Evolutionary conservation across 2,797 vertebrate species (phyloP).

Genomic region (Peromyscus aztecus): DNA sequence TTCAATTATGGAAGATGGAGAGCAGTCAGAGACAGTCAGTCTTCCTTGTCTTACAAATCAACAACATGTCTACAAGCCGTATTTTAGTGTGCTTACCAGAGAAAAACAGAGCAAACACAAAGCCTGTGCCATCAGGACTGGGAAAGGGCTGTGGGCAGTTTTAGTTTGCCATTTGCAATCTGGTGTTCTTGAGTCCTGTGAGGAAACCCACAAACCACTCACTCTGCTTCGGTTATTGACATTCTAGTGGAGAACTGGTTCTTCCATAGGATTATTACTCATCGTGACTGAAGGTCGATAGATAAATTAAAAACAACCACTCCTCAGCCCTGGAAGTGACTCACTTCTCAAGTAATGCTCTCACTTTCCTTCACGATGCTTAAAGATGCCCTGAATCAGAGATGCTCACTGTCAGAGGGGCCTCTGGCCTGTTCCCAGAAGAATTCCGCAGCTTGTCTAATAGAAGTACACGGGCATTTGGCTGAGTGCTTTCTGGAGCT

Average conservation of each 20-base stretch:
- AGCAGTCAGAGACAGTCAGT: constrained; percentile 22
- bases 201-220: constrained; percentile 43
- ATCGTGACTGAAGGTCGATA: constrained; percentile 77
- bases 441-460: constrained; percentile 72
- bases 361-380: constrained; percentile 23
- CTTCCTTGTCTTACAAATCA: constrained; percentile 59
- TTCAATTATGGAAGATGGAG: constrained; percentile 70
- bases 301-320: constrained; percentile 76
- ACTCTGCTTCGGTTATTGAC: constrained; percentile 61
- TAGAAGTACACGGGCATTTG: constrained; percentile 62
- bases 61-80: constrained; percentile 47
- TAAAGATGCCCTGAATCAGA: constrained; percentile 58
- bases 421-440: constrained; percentile 67
- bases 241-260: constrained; percentile 65
- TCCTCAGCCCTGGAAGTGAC: constrained; percentile 72
- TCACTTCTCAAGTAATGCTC: constrained; percentile 63
- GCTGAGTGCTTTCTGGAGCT: constrained; percentile 80
- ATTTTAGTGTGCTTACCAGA: constrained; percentile 14
- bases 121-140: neutral
- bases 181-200: neutral
- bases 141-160: neutral
- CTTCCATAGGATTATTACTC: constrained; percentile 73
- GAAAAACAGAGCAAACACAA: constrained; percentile 34
- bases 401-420: constrained; percentile 4
- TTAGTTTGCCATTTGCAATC: neutral